Evolutionary conservation across 2,888 invertebrate species (phyloP).

Genomic region (Sinopyrophorus schimmeli): DNA sequence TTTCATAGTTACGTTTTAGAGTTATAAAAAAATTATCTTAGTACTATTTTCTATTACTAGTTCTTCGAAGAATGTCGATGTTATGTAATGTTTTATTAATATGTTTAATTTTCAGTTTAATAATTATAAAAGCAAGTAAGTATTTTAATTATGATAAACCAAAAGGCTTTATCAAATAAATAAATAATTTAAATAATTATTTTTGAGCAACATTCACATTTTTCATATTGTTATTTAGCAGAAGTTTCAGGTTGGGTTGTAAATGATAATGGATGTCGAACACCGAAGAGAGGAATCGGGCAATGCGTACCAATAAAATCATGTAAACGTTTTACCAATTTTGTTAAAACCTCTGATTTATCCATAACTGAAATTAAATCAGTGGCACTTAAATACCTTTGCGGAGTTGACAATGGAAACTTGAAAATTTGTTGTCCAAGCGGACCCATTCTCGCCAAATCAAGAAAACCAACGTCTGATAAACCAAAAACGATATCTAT

Average conservation of each 20-base stretch:
- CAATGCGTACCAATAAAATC: slow-evolving; percentile 49
- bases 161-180: too few species aligned
- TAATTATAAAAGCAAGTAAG: too few species aligned
- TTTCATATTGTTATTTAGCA: too few species aligned
- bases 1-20: too few species aligned
- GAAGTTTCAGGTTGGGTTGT: slow-evolving; percentile 26
- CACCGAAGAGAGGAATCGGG: slow-evolving; percentile 47
- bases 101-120: too few species aligned
- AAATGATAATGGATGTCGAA: slow-evolving; percentile 43
- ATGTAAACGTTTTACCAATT: slow-evolving; percentile 38
- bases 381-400: slow-evolving; percentile 38
- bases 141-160: too few species aligned
- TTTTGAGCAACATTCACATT: too few species aligned
- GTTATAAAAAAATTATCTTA: too few species aligned
- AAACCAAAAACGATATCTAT: slow-evolving; percentile 49
- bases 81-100: too few species aligned
- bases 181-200: too few species aligned
- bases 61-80: too few species aligned
- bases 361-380: neutral
- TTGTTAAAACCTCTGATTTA: slow-evolving; percentile 3
- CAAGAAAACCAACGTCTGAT: slow-evolving; percentile 12
- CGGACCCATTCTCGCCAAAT: slow-evolving; percentile 1
- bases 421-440: slow-evolving; percentile 60
- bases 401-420: slow-evolving; percentile 51
- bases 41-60: too few species aligned